Evolutionary conservation across 2,888 invertebrate species (phyloP), one percentile per base, ranked within the genome.

Genomic region (Trilocha varians): DNA sequence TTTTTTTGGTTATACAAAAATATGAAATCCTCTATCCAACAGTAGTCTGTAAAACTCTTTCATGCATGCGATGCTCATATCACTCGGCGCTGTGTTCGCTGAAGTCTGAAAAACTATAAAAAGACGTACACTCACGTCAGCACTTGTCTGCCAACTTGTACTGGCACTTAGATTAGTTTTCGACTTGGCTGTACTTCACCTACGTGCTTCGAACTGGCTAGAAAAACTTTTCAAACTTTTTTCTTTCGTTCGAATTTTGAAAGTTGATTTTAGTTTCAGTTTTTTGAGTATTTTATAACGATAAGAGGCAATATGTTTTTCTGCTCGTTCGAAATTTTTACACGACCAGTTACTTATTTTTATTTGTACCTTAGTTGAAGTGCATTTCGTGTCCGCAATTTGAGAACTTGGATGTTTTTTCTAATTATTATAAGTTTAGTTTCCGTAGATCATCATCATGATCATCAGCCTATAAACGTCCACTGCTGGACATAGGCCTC

Each of bases 11-110:
- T n/a, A n/a, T 25, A 9, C 2, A 25, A 25, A 25, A 25, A 9
- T 3, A 25, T 3, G 6, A 25, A 25, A 25, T 25, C 8, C 11
- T 25, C 11, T 25, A 25, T 25, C 25, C 36, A 16, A 5, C 41
- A 3, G 47, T 62, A 53, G 66, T 67, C 75, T 75, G 53, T 46
- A 44, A 47, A 42, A 49, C 41, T 46, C 59, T 52, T 50, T 65
- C 76, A 79, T 82, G 79, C 82, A 82, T 82, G 79, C 78, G 72
- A 79, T 76, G 78, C 70, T 80, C 82, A 83, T 77, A 82, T 80
- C 79, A 78, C 68, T 67, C 55, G 68, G 62, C 57, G 63, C 59
- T 65, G 57, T 53, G 66, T 64, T 62, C 64, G 58, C 53, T 65
- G 70, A 70, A 70, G 67, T 66, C 59, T 65, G 67, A 63, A 70